phyloP scores from a whole-genome alignment of 2,113 vertebrate species.

The Tricholaema leucomelas region DNA sequence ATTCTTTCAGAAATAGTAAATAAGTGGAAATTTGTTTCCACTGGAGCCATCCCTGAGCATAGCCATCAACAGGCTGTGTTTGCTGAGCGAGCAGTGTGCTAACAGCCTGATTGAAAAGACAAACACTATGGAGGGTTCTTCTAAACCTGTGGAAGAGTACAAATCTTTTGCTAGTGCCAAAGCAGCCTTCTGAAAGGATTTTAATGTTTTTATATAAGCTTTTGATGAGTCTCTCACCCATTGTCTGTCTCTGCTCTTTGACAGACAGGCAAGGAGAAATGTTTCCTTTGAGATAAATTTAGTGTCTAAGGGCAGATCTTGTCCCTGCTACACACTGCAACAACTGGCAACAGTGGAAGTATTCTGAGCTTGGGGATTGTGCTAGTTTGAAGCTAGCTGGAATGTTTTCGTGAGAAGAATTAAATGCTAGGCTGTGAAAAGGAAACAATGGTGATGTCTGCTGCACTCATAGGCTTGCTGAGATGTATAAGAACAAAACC shows the following conservation, averaged over 20 bases:
- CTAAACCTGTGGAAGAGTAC: neutral
- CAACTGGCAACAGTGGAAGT: neutral
- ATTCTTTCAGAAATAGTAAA: constrained; percentile 13
- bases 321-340: neutral
- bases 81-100: constrained; percentile 14
- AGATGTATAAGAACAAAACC: no score
- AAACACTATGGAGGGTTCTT: constrained; percentile 1
- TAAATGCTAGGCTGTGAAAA: no score
- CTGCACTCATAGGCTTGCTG: no score
- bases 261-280: neutral
- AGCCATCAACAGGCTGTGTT: neutral
- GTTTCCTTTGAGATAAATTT: neutral
- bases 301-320: neutral
- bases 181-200: neutral
- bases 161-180: neutral
- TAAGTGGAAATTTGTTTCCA: neutral
- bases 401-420: no score
- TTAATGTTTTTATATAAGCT: neutral
- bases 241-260: neutral
- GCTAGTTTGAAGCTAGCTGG: no score
- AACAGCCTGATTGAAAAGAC: neutral
- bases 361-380: neutral
- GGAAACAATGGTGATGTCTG: no score
- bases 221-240: neutral
- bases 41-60: neutral